Base-by-base conservation (phyloP, 1,140 invertebrate species). In the Papilio polytes region DNA sequence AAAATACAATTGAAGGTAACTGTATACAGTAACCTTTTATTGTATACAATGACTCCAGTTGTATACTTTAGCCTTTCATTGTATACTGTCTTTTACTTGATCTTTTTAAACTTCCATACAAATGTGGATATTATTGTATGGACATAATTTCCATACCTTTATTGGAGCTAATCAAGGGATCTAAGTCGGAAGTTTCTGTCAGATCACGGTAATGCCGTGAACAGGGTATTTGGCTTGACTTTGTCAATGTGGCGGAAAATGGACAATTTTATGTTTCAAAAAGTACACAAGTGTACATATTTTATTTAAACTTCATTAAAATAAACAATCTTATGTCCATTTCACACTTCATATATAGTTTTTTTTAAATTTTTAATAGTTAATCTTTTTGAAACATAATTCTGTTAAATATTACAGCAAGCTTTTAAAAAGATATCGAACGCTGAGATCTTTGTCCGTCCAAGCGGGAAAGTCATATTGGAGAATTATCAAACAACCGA, bases 381-480 rank as follows among this genome's bases (percentile, higher is more conserved):
- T 20, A 41, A 76, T 26, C 46, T 56, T 48, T 56, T 76, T 51
- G 48, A 53, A 77, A 77, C 48, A 31, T 53, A 56, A 22, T 8
- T 18, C 51, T 51, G 26, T 59, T 2, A 18, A 80, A 53, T 78
- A 81, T 74, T 31, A 73, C 53, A 83, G 80, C 73, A 84, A 81
- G 73, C 80, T 81, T 84, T 82, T 51, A 74, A 84, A 84, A 83
- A 80, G 70, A 66, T 76, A 83, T 78, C 56, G 51, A 76, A 84
- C 80, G 83, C 79, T 74, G 78, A 83, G 74, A 80, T 78, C 78
- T 83, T 84, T 77, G 70, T 93, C 91, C 91, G 91, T 93, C 91
- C 91, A 92, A 86, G 84, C 91, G 91, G 91, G 90, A 87, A 87
- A 84, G 78, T 85, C 80, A 87, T 76, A 81, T 86, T 84, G 82